Base-by-base conservation (phyloP, 2,113 vertebrate genomes). In the Hydrochoerus hydrochaeris region DNA sequence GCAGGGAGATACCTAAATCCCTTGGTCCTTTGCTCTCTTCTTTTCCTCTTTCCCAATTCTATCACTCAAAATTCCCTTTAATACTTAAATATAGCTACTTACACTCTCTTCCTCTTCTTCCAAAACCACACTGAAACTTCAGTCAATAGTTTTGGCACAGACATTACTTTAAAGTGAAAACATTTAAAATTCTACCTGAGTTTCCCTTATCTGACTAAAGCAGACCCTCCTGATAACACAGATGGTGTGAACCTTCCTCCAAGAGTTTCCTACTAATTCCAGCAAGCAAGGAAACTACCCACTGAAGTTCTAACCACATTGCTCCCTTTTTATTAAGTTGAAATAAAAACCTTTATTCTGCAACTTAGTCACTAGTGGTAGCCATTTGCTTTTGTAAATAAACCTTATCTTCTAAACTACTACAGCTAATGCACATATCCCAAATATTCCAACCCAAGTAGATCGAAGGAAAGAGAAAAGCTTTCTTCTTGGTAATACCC, bases 111-210 rank as follows among this genome's bases (percentile, higher is more conserved):
- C 58, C 88, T 88, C 14, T 82, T 57, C 35, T 80, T 73, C 46
- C 57, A 80, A 52, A 80, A 19, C 62, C 57, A 77, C 6, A 90
- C 12, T 87, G 92, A 35, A 95, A 88, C 63, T 77, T 87, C 52
- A 67, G 54, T 62, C 7, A 83, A 60, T 20, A 71, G n/a, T 87
- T 90, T 93, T 46, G 26, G 14, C 19, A 58, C 54, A 91, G 69
- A 82, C 44, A 67, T 73, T 71, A 95, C 41, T 89, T 96, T 92
- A 78, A 77, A 62, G 41, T 87, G 32, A 80, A 94, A 88, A 35
- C 11, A 63, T 62, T 78, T 97, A 38, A 90, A 96, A 88, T 93
- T 71, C 67, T 82, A 38, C 60, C 35, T 87, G 60, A 62, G 69
- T n/a, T 52, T 81, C 41, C 0, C 12, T 78, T 41, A 90, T 32